Evolutionary conservation across 2,797 vertebrate species (phyloP).

Genomic region (Valencia hispanica): DNA sequence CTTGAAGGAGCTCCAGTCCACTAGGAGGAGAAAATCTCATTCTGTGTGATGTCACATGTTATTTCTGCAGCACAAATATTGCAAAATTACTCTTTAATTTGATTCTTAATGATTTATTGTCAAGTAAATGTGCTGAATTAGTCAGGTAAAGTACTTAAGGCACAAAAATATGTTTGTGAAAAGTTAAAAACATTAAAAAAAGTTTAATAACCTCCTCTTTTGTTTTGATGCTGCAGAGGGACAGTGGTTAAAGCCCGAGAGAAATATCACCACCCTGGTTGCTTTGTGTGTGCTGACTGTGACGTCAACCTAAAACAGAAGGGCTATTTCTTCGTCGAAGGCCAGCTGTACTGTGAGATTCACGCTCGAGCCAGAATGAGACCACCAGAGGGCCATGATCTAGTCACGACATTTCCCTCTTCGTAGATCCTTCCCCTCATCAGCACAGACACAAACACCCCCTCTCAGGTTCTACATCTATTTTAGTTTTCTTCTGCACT

Average conservation of each 20-base stretch:
- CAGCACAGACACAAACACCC: slow-evolving; percentile 13
- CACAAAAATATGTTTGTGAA: background rate
- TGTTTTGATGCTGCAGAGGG: slow-evolving; percentile 76
- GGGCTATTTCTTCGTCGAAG: slow-evolving; percentile 97
- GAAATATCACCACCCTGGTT: slow-evolving; percentile 92
- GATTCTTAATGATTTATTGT: no score
- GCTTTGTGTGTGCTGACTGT: slow-evolving; percentile 96
- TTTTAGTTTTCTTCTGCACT: slow-evolving; percentile 28
- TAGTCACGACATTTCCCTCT: slow-evolving; percentile 86
- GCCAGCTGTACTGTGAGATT: slow-evolving; percentile 93
- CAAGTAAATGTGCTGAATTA: background rate
- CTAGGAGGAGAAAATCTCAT: background rate
- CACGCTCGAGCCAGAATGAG: slow-evolving; percentile 90
- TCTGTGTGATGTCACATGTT: background rate
- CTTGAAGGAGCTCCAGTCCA: no score
- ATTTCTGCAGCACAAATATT: no score
- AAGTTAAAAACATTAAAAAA: no score
- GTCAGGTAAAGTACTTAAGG: background rate
- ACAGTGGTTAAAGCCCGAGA: slow-evolving; percentile 96
- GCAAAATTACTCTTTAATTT: background rate
- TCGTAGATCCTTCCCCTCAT: slow-evolving; percentile 70
- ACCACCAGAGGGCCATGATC: slow-evolving; percentile 92
- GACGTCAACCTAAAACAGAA: slow-evolving; percentile 95
- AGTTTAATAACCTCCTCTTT: slow-evolving; percentile 5
- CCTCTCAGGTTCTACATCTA: slow-evolving; percentile 16